Percentiles rank a stretch among this genome's conserved stretches.
Conservation (phyloP, 2,888 invertebrate genomes). For the Stenodera caucasica region DNA sequence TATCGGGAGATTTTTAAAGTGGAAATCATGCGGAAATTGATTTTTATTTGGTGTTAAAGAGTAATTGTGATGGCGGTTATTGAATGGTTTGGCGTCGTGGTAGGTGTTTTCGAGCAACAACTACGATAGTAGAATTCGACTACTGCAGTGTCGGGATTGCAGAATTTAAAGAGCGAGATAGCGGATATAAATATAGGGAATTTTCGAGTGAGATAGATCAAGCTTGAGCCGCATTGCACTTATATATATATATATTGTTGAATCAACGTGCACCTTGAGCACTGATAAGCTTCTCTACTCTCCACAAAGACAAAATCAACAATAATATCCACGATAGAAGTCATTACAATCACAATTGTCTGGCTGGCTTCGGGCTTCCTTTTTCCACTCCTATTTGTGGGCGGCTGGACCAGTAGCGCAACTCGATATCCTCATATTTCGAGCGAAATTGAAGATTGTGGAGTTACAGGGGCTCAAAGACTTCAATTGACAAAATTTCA, state of each 20-base stretch:
- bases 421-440: no score
- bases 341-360: conserved; percentile 31
- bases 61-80: conserved; percentile 51
- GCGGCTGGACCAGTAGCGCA: no score
- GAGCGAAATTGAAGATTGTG: no score
- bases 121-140: conserved; percentile 41
- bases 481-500: no score
- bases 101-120: conserved; percentile 34
- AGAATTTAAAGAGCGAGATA: conserved; percentile 26
- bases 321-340: conserved; percentile 35
- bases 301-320: conserved; percentile 34
- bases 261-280: conserved; percentile 37
- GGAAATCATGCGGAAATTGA: conserved; percentile 52
- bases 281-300: conserved; percentile 39
- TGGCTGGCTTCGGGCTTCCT: conserved; percentile 17
- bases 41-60: conserved; percentile 49
- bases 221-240: conserved; percentile 46
- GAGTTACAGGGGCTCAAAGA: no score
- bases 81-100: conserved; percentile 44
- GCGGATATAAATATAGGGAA: background rate
- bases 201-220: conserved; percentile 20
- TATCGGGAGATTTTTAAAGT: conserved; percentile 28
- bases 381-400: conserved; percentile 11
- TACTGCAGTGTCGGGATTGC: conserved; percentile 45
- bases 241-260: conserved; percentile 34